phyloP scores from a whole-genome alignment of 2,888 invertebrate genomes.

The Drosophila prolongata region DNA sequence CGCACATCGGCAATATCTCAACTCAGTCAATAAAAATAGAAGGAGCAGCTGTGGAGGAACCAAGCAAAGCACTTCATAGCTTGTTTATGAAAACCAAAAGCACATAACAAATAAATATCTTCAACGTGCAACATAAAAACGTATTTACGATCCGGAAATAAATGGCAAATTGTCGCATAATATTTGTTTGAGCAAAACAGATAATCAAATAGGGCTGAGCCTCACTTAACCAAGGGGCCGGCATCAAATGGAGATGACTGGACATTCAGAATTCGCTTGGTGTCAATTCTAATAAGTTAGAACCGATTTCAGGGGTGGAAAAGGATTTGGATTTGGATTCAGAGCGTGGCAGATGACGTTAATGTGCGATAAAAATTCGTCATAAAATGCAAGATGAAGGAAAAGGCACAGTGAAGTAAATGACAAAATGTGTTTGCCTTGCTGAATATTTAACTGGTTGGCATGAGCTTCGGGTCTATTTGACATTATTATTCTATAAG shows the following conservation, averaged over 20 bases:
- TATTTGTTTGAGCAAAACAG: constrained; percentile 54
- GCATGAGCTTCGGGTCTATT: neutral
- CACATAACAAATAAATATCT: constrained; percentile 59
- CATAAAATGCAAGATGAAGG: constrained; percentile 45
- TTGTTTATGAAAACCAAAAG: constrained; percentile 59
- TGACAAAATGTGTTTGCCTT: neutral
- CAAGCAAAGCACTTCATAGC: constrained; percentile 38
- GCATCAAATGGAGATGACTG: constrained; percentile 45
- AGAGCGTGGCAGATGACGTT: constrained; percentile 23
- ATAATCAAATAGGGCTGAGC: constrained; percentile 39
- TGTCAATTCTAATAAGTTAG: constrained; percentile 36
- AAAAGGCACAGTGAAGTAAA: constrained; percentile 7
- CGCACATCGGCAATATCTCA: constrained; percentile 35
- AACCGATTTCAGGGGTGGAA: constrained; percentile 1
- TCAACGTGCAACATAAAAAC: constrained; percentile 65
- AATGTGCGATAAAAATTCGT: constrained; percentile 54
- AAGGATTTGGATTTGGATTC: constrained; percentile 2
- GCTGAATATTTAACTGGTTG: constrained; percentile 1
- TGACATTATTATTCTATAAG: neutral
- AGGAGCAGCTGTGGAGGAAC: constrained; percentile 23
- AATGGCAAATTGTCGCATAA: constrained; percentile 70
- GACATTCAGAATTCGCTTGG: constrained; percentile 60
- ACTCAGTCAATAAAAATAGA: constrained; percentile 29
- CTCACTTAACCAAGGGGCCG: neutral
- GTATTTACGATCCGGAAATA: constrained; percentile 60